Conservation (phyloP, 2,113 vertebrate genomes). For the Anoura caudifer region DNA sequence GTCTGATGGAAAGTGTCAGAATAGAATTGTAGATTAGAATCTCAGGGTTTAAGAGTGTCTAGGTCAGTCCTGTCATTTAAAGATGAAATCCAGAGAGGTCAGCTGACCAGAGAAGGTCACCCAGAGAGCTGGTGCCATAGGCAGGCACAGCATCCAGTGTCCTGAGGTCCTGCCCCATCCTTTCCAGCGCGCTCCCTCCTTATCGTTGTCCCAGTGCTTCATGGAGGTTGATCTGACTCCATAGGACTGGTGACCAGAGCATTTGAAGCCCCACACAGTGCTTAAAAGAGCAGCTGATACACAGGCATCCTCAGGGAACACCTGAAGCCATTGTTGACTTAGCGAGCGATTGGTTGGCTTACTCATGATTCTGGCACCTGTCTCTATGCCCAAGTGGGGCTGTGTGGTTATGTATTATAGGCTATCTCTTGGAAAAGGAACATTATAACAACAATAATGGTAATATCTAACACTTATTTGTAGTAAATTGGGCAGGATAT, state of each 20-base stretch:
- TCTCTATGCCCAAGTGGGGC: not conserved
- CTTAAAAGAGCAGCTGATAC: not conserved
- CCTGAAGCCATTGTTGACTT: not conserved
- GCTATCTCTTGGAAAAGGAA: not conserved
- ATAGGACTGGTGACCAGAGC: not conserved
- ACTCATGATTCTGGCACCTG: not conserved
- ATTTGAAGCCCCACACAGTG: not conserved
- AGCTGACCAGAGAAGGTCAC: not conserved
- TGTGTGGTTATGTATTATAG: not conserved
- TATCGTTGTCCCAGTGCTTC: not conserved
- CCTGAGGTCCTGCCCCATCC: not conserved
- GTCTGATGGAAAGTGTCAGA: not conserved
- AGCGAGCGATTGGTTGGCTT: not conserved
- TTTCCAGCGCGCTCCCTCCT: not conserved
- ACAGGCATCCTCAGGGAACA: not conserved
- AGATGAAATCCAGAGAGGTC: not conserved
- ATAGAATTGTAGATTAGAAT: not conserved
- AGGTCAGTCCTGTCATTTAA: not conserved
- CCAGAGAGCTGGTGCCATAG: not conserved
- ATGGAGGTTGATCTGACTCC: not conserved
- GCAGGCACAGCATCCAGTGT: not conserved
- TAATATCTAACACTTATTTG: not conserved
- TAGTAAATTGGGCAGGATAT: not conserved
- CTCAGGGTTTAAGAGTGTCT: not conserved
- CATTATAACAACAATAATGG: not conserved